Evolutionary conservation across 2,113 vertebrate genomes (phyloP), one percentile per base, ranked within the genome.

Genomic region (Toxotes chatareus): DNA sequence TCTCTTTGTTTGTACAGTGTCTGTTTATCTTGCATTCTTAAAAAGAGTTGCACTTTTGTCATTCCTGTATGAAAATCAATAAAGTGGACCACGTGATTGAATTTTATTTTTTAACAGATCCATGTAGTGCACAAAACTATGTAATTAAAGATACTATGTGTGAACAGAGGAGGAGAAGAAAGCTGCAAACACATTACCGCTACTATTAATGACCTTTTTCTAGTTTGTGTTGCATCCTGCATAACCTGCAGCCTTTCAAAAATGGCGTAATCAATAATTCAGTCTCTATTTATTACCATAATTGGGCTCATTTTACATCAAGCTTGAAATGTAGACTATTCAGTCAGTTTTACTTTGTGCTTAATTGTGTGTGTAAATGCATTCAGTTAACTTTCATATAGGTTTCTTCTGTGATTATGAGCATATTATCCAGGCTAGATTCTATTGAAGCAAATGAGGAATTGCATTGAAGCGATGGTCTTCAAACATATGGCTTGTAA

Each of bases 1-100:
- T 63, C 3, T 56, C 14, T 38, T n/a, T 68, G 3, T 34, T 53
- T 75, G 32, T 75, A 73, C 49, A 40, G 23, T 79, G 34, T 73
- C 14, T 60, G 12, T 55, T 4, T 76, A 12, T 79, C 16, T 62
- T 55, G 10, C 17, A 32, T 75, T 78, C 61, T 68, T 27, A 1
- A 44, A 55, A 61, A 46, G 12, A 46, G 53, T 69, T 40, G 10
- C 77, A 80, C 49, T 61, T 61, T 79, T 82, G 68, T 82, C 66
- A 73, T 81, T 90, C 27, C 65, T 66, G 3, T 86, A 46, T 86
- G 63, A 79, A 89, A 86, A 83, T 83, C 34, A 93, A 91, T 92
- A 90, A 93, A 93, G 51, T 88, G 47, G 76, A 88, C 62, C 57
- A 75, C 78, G 62, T 89, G 76, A 84, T 79, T 65, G 0, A 76